Base-by-base conservation (phyloP, 2,797 vertebrate species). In the Scolopax bukidnonensis region DNA sequence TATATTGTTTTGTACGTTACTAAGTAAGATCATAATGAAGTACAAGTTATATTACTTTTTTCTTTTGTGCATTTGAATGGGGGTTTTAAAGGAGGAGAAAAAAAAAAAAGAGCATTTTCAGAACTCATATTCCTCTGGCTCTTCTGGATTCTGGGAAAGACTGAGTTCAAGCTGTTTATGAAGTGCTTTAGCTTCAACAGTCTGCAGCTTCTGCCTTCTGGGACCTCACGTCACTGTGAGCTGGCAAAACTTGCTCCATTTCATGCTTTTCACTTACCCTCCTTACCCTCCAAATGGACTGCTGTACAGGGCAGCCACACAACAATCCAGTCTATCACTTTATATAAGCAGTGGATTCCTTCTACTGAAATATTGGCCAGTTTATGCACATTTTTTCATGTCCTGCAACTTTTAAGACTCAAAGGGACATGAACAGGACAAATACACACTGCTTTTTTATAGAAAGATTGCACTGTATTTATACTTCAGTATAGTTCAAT, bases 341-440 rank as follows among this genome's bases (percentile, higher is more conserved):
- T 16, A 28, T 15, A 40, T 2, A 54, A 50, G 13, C 38, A 16
- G 9, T 8, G 13, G 38, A 54, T 33, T 33, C 30, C 25, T 87
- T 50, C 45, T n/a, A 17, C 43, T 28, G 40, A 67, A 48, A 38
- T 32, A 25, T 0, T 28, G 28, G 20, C 57, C 1, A 0, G 4
- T 89, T 84, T 41, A 70, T 23, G 32, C 12, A n/a, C 8, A 0
- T 3, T 41, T 76, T 54, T n/a, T 33, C 14, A 0, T 12, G 38
- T 36, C 12, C 33, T 38, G 20, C 14, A 77, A 59, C 19, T 54
- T 64, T 23, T n/a, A 60, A 60, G 41, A 67, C 19, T 65, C 19
- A 57, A 48, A 64, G 27, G 20, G 13, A 63, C 10, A 20, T 3
- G 7, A 67, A 57, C 9, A 50, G 18, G 24, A 79, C 23, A 10